These are phyloP conservation scores for Dromococcyx pavoninus DNA, from an alignment of 2,797 vertebrate genomes.

Conservation along the genomic window DNA sequence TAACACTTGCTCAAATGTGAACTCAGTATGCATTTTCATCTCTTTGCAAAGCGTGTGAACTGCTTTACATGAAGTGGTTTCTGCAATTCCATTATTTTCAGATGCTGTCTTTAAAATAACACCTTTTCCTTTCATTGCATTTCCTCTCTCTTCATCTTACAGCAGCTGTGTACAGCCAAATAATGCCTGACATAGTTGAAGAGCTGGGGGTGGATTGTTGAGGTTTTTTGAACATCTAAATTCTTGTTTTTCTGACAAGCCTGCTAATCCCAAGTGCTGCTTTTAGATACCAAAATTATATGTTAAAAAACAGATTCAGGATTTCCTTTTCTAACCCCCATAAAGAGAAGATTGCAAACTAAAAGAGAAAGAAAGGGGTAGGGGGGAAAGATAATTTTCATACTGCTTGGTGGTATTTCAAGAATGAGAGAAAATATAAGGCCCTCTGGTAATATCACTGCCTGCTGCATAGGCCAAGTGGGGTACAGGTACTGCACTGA, in stretches of 20 bases:
- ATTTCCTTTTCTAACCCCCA: slow-evolving; percentile 44
- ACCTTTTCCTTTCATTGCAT: slow-evolving; percentile 42
- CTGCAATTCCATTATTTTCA: slow-evolving; percentile 25
- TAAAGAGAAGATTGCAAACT: slow-evolving; percentile 25
- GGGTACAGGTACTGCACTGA: neutral
- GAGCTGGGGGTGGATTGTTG: slow-evolving; percentile 48
- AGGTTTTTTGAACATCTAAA: slow-evolving; percentile 53
- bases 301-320: slow-evolving; percentile 41
- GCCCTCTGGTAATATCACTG: neutral
- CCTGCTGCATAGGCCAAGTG: neutral
- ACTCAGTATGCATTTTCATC: neutral
- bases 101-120: slow-evolving; percentile 57
- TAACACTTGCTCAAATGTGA: slow-evolving; percentile 11
- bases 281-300: slow-evolving; percentile 67
- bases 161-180: slow-evolving; percentile 57
- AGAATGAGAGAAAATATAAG: neutral
- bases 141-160: slow-evolving; percentile 33
- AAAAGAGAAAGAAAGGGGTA: neutral
- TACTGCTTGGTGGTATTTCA: neutral
- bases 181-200: slow-evolving; percentile 57
- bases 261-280: slow-evolving; percentile 56
- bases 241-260: slow-evolving; percentile 62
- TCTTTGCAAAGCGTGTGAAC: neutral
- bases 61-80: neutral
- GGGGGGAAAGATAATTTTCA: neutral